A percentile compares a stretch with the other conserved stretches of the same genome.
phyloP scores from a whole-genome alignment of 2,888 invertebrate species.

The Labia minor region DNA sequence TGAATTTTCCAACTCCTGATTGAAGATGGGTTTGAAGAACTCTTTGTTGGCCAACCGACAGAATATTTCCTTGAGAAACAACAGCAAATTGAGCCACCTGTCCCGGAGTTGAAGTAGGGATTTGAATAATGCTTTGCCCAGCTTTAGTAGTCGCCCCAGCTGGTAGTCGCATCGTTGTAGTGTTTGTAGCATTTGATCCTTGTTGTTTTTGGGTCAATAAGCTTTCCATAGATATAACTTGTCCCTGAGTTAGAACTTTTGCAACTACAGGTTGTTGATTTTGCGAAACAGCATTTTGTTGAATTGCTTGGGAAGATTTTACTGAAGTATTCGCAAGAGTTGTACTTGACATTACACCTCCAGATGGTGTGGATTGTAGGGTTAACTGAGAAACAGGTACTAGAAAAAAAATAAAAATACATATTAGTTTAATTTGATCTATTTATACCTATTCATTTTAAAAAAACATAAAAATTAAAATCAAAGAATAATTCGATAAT shows the following conservation, averaged over 20 bases:
- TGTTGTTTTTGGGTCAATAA: conserved; percentile 44
- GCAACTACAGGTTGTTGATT: conserved; percentile 49
- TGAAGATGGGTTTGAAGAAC: conserved; percentile 29
- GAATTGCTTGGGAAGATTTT: conserved; percentile 29
- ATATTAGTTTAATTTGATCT: neutral
- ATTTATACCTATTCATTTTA: too few species aligned
- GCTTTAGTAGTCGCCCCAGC: conserved; percentile 34
- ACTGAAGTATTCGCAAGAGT: neutral
- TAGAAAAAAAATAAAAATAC: neutral
- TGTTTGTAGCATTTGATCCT: neutral
- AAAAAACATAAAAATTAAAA: neutral
- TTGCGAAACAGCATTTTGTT: conserved; percentile 37
- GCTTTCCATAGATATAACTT: conserved; percentile 49
- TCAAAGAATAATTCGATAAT: neutral
- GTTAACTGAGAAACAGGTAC: conserved; percentile 22
- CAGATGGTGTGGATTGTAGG: neutral
- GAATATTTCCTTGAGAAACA: conserved; percentile 41
- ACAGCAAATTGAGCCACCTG: conserved; percentile 40
- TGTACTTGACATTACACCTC: neutral
- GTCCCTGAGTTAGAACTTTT: conserved; percentile 55
- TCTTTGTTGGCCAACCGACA: conserved; percentile 32
- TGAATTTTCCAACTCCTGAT: conserved; percentile 7
- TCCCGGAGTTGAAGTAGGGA: conserved; percentile 36
- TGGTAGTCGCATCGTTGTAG: conserved; percentile 34
- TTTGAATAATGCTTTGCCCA: conserved; percentile 42